Percentiles rank a stretch among this genome's conserved stretches.
Conservation (phyloP, 2,113 vertebrate species). For the Rhea americana region DNA sequence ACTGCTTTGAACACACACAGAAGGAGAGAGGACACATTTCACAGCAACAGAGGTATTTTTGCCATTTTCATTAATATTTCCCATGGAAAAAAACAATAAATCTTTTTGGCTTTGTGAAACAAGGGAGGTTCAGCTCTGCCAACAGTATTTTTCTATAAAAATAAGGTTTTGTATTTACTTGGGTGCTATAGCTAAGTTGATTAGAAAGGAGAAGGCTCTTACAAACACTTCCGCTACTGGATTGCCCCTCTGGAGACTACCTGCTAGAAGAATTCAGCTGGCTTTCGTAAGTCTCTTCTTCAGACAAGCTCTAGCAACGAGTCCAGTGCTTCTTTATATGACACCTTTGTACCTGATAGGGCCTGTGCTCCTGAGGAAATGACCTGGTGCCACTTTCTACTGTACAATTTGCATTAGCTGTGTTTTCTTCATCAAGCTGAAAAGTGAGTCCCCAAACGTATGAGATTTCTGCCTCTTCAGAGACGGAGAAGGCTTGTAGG, state of each 20-base stretch:
- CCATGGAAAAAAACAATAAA: constrained; percentile 33
- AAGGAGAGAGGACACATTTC: constrained; percentile 34
- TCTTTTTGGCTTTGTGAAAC: constrained; percentile 47
- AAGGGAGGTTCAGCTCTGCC: constrained; percentile 51
- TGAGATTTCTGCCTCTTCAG: constrained; percentile 26
- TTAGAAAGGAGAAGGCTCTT: constrained; percentile 59
- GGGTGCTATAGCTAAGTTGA: constrained; percentile 64
- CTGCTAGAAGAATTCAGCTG: constrained; percentile 19
- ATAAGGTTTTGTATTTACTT: constrained; percentile 65
- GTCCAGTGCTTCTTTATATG: neutral
- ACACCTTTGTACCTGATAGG: neutral
- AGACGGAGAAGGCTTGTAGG: neutral
- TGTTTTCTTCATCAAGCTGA: constrained; percentile 68
- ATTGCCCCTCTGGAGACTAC: constrained; percentile 31
- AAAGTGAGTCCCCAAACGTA: constrained; percentile 44
- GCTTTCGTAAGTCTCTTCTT: constrained; percentile 30
- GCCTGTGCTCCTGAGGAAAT: constrained; percentile 1
- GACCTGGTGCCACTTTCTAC: neutral
- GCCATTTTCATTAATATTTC: constrained; percentile 61
- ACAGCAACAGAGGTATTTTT: constrained; percentile 70
- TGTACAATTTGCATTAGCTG: constrained; percentile 62
- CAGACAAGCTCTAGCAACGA: constrained; percentile 15
- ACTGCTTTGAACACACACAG: constrained; percentile 24
- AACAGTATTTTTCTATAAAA: constrained; percentile 69
- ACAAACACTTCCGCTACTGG: constrained; percentile 17